Evolutionary conservation across 2,888 invertebrate species (phyloP).

Genomic region (Escarpia spicata): DNA sequence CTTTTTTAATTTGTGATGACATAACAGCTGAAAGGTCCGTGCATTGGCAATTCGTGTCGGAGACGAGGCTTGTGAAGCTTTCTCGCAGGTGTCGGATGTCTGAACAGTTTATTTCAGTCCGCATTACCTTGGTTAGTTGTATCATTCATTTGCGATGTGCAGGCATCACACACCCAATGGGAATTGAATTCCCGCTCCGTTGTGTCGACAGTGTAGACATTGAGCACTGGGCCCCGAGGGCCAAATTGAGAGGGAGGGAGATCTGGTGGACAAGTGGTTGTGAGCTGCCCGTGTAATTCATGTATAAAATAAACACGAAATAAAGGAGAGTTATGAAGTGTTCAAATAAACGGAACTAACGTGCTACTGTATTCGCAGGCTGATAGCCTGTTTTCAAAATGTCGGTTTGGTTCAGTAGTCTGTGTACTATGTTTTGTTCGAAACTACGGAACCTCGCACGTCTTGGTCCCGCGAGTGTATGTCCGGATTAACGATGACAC

Average conservation of each 20-base stretch:
- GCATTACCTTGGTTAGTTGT: background rate
- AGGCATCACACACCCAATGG: background rate
- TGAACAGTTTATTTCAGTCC: background rate
- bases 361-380: no score
- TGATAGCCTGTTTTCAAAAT: no score
- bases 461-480: no score
- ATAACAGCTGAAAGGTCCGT: background rate
- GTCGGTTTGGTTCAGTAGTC: no score
- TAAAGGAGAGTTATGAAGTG: no score
- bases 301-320: no score
- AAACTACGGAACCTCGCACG: no score
- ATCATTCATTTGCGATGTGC: background rate
- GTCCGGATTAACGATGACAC: no score
- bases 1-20: background rate
- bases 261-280: background rate
- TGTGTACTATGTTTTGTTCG: no score
- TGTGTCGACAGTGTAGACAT: background rate
- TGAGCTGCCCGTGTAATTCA: background rate
- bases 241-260: background rate
- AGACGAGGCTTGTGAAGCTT: background rate
- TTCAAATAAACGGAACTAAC: no score
- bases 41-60: background rate
- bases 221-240: background rate
- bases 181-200: background rate
- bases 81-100: background rate